Evolutionary conservation across 2,797 vertebrate genomes (phyloP), one percentile per base, ranked within the genome.

Genomic region (Aulostomus chinensis): DNA sequence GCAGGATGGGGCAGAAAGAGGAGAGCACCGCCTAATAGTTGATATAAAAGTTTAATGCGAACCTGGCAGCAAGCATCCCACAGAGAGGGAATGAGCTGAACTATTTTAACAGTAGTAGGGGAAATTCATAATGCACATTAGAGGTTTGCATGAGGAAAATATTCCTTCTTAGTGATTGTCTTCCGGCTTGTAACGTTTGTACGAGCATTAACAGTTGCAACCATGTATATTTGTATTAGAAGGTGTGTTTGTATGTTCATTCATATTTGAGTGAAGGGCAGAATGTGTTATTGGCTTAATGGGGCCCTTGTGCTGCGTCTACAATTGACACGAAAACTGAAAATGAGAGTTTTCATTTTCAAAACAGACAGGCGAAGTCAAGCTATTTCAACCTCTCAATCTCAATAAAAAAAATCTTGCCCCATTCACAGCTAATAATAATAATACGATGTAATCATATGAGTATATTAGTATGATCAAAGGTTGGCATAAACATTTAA

Each of bases 41-140:
- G 50, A 68, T 45, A 86, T 90, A 69, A 89, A 91, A 83, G 54
- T 88, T 89, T 86, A 80, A 90, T 86, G 62, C 38, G 43, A 47
- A 59, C 73, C 80, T 84, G 66, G 62, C 72, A 86, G 80, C 51
- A 57, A 64, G 73, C 53, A 70, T 63, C 65, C 55, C 24, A 55
- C 68, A 80, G 67, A 57, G 35, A 78, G 46, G 43, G 63, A 79
- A 83, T 51, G 73, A 86, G 73, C 46, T 58, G 57, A 81, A 83
- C 73, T 85, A 84, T 88, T 86, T 86, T 84, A 75, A 72, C 75
- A 69, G 76, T 29, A 50, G 52, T 78, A 76, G 76, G 78, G 63
- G 51, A 30, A 70, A 87, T 88, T 78, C 73, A 89, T 85, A 88
- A 89, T 89, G 88, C 66, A 89, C 70, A 74, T 83, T 80, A 77